These are phyloP conservation scores for Eurosta solidaginis DNA, from an alignment of 1,140 invertebrate genomes.

Conservation along the genomic window DNA sequence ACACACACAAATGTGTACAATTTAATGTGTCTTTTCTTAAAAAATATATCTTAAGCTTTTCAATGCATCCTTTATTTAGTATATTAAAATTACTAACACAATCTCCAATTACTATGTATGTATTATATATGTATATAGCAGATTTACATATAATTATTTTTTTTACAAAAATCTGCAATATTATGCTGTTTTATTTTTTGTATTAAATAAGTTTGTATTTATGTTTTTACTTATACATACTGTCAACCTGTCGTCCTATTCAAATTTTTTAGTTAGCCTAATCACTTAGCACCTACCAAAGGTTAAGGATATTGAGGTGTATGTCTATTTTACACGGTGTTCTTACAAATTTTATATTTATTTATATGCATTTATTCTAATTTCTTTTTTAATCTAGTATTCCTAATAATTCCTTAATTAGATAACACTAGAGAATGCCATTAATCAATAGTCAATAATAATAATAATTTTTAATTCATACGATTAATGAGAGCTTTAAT, in stretches of 20 bases:
- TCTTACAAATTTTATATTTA: background rate
- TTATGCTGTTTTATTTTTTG: background rate
- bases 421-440: conserved; percentile 24
- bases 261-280: background rate
- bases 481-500: background rate
- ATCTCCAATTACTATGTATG: background rate
- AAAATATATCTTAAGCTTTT: background rate
- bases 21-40: background rate
- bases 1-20: background rate
- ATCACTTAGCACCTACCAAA: conserved; percentile 2
- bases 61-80: background rate
- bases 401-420: conserved; percentile 24
- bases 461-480: background rate
- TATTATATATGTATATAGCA: conserved; percentile 15
- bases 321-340: background rate
- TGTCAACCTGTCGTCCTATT: background rate
- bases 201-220: background rate
- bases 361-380: background rate
- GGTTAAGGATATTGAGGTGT: background rate
- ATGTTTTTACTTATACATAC: background rate
- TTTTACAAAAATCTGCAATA: background rate
- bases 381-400: background rate
- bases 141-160: background rate
- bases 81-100: conserved; percentile 21
- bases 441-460: conserved; percentile 26